Conservation (phyloP, 92 coral and sea anemone genomes). For the Siderastrea radians region DNA sequence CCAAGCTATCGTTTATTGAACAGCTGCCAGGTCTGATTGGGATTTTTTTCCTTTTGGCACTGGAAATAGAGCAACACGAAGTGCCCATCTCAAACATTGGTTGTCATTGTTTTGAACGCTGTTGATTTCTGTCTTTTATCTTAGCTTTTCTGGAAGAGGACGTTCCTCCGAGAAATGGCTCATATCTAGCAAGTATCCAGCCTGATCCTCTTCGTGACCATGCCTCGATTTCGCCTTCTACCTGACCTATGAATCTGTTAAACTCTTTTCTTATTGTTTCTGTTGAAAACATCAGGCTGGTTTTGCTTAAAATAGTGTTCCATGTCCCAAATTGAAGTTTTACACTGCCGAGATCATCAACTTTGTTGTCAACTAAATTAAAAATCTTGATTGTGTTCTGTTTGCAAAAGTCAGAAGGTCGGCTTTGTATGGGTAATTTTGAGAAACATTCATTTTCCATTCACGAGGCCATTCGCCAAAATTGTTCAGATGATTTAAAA, state of each 20-base stretch:
- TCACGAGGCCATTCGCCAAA: too few relatives aligned
- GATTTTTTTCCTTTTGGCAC: background rate
- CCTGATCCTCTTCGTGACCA: slow-evolving; percentile 1
- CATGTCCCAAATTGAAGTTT: too few relatives aligned
- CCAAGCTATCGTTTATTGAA: background rate
- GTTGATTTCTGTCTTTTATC: background rate
- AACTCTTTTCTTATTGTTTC: background rate
- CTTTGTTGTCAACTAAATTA: too few relatives aligned
- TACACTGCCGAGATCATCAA: too few relatives aligned
- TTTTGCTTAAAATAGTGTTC: background rate
- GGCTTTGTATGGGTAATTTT: too few relatives aligned
- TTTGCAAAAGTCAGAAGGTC: too few relatives aligned
- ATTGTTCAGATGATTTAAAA: too few relatives aligned
- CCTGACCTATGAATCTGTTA: background rate
- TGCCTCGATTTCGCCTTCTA: background rate
- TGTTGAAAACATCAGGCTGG: background rate
- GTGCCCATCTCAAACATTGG: too few relatives aligned
- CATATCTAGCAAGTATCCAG: background rate
- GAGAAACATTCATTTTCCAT: too few relatives aligned
- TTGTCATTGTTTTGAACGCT: background rate
- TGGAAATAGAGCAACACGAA: background rate
- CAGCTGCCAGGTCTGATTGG: background rate
- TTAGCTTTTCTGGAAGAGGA: slow-evolving; percentile 5
- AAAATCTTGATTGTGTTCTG: too few relatives aligned
- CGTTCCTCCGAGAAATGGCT: background rate